Evolutionary conservation across 53 echinoderm and acorn worm species (phyloP), one percentile per base, ranked within the genome.

Genomic region (Echinarachnius parma): DNA sequence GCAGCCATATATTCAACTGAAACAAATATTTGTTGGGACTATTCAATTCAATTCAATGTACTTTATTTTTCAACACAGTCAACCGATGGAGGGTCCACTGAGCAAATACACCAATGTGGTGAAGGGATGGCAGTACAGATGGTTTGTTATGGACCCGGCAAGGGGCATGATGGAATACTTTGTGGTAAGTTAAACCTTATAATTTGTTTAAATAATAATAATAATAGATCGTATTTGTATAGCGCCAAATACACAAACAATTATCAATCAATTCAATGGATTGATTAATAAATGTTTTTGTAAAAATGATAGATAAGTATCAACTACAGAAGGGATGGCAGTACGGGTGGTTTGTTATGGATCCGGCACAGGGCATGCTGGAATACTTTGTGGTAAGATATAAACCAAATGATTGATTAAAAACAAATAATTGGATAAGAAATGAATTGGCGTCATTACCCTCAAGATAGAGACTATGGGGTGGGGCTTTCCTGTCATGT

Each of bases 311-410:
- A n/a, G n/a, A n/a, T n/a, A n/a, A n/a, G n/a, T n/a, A n/a, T n/a
- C n/a, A n/a, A n/a, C n/a, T n/a, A n/a, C n/a, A n/a, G 63, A 94
- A 94, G 62, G 94, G 94, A 25, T 94, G 86, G 87, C 94, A 94
- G 84, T 86, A 84, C 31, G 58, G 94, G 11, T 94, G 94, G 94
- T 94, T 94, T 62, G 80, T 94, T 4, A 25, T 94, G 61, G 93
- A 92, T 34, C 94, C 87, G 13, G 13, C 39, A 7, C 13, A 39
- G 39, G 7, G 39, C 7, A 39, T 39, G 13, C 39, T 39, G 39
- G 39, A 39, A 39, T 39, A 39, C 39, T 39, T 39, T 39, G 39
- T 39, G 39, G 39, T 39, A 13, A n/a, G n/a, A n/a, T n/a, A n/a
- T n/a, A n/a, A n/a, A n/a, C n/a, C n/a, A n/a, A n/a, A n/a, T n/a